Conservation (phyloP, 1,140 invertebrate species). For the Metaphire vulgaris region DNA sequence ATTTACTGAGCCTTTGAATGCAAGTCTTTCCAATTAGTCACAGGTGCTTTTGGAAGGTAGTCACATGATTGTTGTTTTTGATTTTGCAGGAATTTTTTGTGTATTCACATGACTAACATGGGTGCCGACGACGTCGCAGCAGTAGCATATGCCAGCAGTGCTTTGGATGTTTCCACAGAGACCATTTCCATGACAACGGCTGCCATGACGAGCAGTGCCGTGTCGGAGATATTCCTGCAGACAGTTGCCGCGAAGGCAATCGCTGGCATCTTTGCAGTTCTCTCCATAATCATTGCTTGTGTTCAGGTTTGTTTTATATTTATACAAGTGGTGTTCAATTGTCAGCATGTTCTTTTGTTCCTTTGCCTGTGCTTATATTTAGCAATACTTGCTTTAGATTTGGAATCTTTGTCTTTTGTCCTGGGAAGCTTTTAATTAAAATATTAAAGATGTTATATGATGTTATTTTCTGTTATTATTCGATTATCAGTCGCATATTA, state of each 20-base stretch:
- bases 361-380: neutral
- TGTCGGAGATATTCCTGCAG: slow-evolving; percentile 68
- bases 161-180: too few relatives aligned
- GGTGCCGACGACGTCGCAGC: too few relatives aligned
- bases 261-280: slow-evolving; percentile 90
- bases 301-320: slow-evolving; percentile 71
- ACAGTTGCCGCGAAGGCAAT: slow-evolving; percentile 85
- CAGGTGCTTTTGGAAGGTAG: too few relatives aligned
- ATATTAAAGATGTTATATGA: neutral
- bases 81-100: too few relatives aligned
- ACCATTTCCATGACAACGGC: too few relatives aligned
- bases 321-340: neutral
- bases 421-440: neutral
- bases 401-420: neutral
- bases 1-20: too few relatives aligned
- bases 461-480: neutral
- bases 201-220: neutral
- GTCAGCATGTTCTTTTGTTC: neutral
- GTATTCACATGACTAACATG: too few relatives aligned
- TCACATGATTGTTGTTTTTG: too few relatives aligned
- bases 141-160: too few relatives aligned
- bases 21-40: too few relatives aligned
- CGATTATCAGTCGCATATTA: neutral
- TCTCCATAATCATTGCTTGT: slow-evolving; percentile 89
- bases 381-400: neutral